phyloP scores from a whole-genome alignment of 1,140 invertebrate genomes.

The Zaprionus ornatus region DNA sequence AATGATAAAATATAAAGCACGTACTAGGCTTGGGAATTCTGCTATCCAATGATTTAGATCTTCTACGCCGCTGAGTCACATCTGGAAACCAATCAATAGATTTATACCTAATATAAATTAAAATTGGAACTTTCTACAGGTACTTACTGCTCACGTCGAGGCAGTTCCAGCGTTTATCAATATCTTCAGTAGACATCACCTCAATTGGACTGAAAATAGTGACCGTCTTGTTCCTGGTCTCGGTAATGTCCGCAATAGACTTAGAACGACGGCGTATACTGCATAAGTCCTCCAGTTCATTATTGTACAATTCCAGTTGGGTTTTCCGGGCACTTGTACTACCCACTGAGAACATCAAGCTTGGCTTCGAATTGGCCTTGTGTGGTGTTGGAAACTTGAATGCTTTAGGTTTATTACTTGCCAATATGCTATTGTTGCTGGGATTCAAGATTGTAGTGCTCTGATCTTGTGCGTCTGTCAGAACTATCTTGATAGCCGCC shows the following conservation, averaged over 20 bases:
- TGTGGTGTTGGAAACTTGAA: constrained; percentile 54
- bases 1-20: background rate
- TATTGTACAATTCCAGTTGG: background rate
- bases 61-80: constrained; percentile 64
- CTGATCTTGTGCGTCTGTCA: constrained; percentile 31
- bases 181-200: constrained; percentile 33
- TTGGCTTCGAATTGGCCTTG: constrained; percentile 14
- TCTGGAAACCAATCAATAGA: constrained; percentile 32
- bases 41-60: constrained; percentile 64
- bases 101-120: background rate
- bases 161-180: constrained; percentile 47
- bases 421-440: background rate
- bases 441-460: constrained; percentile 26
- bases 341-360: constrained; percentile 4
- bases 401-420: background rate
- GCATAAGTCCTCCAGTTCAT: constrained; percentile 5
- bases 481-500: constrained; percentile 37
- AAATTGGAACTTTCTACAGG: background rate
- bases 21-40: constrained; percentile 59
- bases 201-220: constrained; percentile 65
- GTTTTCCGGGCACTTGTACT: background rate
- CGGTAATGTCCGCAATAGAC: constrained; percentile 37
- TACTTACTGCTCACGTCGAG: constrained; percentile 45
- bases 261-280: constrained; percentile 55
- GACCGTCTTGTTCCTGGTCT: constrained; percentile 40